Conservation (phyloP, 2,113 vertebrate genomes). For the Menura novaehollandiae region DNA sequence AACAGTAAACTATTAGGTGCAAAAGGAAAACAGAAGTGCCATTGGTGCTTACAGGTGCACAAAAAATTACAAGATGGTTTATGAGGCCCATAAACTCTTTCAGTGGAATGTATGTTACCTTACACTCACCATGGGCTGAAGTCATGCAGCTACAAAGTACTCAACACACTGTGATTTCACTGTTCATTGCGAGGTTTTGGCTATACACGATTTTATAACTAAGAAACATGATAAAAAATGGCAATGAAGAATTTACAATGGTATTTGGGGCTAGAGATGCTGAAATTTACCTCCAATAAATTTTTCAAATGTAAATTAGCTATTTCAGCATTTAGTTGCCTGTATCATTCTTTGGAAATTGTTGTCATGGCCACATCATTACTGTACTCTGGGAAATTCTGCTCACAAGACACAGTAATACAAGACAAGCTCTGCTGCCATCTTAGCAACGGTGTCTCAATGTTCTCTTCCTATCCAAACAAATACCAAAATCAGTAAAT, state of each 20-base stretch:
- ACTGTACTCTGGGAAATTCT: not conserved
- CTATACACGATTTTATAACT: not conserved
- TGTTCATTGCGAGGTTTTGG: not conserved
- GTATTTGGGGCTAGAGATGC: not conserved
- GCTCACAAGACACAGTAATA: not conserved
- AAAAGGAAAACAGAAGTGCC: constrained; percentile 15
- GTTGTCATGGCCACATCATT: not conserved
- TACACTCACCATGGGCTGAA: not conserved
- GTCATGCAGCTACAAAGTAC: not conserved
- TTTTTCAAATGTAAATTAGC: not conserved
- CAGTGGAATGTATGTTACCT: not conserved
- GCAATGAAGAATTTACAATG: not conserved
- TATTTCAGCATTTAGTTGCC: not conserved
- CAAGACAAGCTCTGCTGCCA: not conserved
- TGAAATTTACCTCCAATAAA: not conserved
- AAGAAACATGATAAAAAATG: not conserved
- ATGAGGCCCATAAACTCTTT: not conserved
- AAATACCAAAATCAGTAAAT: not conserved
- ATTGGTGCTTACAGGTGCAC: not conserved
- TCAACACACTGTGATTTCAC: not conserved
- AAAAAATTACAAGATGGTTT: constrained; percentile 25
- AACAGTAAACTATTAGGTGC: not conserved
- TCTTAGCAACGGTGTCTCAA: not conserved
- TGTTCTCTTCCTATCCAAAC: not conserved
- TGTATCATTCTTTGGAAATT: not conserved